Evolutionary conservation across 2,888 invertebrate genomes (phyloP).

Genomic region (Drosophila hamatofila): DNA sequence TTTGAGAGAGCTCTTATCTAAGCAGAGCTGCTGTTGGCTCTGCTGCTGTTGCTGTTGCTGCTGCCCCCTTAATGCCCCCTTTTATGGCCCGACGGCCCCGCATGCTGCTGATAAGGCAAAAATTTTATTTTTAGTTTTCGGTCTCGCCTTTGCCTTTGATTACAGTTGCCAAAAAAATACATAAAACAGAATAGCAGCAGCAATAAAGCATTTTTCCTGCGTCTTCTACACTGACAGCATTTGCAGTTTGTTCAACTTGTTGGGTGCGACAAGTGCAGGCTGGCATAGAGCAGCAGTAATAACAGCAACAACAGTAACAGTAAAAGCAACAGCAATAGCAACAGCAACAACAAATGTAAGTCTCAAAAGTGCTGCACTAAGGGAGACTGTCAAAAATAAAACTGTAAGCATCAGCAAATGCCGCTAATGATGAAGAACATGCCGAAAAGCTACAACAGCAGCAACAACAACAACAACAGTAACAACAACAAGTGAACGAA

Average conservation of each 20-base stretch:
- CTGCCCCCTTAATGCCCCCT: constrained; percentile 20
- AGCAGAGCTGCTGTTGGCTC: constrained; percentile 12
- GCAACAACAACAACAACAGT: constrained; percentile 21
- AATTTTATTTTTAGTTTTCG: constrained; percentile 48
- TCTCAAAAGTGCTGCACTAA: constrained; percentile 2
- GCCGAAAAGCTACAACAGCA: constrained; percentile 26
- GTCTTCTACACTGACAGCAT: neutral
- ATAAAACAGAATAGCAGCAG: constrained; percentile 1
- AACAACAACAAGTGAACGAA: constrained; percentile 4
- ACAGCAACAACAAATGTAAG: neutral
- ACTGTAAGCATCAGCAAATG: constrained; percentile 28
- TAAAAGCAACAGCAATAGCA: neutral
- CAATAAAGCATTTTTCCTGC: constrained; percentile 14
- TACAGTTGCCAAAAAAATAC: constrained; percentile 30
- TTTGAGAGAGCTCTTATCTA: constrained; percentile 38
- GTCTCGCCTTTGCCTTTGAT: constrained; percentile 18
- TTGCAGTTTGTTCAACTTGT: constrained; percentile 47
- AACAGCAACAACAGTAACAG: neutral
- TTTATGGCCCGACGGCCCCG: constrained; percentile 27
- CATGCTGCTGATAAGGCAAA: constrained; percentile 37
- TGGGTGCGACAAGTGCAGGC: constrained; percentile 16
- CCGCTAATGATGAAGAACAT: constrained; percentile 18
- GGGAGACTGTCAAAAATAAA: constrained; percentile 18
- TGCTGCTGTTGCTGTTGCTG: neutral
- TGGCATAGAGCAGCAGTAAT: neutral